A percentile compares a stretch with the other conserved stretches of the same genome.
phyloP scores from a whole-genome alignment of 2,888 invertebrate genomes.

The Sericinus montela region DNA sequence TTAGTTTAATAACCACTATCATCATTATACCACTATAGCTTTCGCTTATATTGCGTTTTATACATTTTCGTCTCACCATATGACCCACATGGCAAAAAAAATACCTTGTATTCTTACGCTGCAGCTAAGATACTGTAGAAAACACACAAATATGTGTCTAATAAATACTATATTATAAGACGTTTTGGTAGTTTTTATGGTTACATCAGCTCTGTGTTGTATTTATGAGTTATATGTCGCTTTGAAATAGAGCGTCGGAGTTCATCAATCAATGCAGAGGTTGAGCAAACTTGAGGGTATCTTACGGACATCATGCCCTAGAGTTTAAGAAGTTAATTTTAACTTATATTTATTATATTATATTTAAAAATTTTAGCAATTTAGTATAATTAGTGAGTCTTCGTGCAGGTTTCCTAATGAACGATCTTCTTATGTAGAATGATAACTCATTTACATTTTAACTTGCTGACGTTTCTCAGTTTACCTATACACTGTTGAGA shows the following conservation, averaged over 20 bases:
- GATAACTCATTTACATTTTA: slow-evolving; percentile 8
- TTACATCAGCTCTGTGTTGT: slow-evolving; percentile 8
- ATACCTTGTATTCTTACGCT: too few species aligned
- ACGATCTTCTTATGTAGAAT: too few species aligned
- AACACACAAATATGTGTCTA: too few species aligned
- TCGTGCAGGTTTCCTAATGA: not conserved
- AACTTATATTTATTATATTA: slow-evolving; percentile 2
- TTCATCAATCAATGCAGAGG: slow-evolving; percentile 17
- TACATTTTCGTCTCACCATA: too few species aligned
- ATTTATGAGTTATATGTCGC: not conserved
- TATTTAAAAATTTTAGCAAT: slow-evolving; percentile 3
- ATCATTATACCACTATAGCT: too few species aligned
- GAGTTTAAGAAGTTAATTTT: not conserved
- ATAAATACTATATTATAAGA: too few species aligned
- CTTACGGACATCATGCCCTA: slow-evolving; percentile 1
- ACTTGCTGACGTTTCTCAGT: slow-evolving; percentile 6
- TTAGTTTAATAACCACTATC: too few species aligned
- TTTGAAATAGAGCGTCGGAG: not conserved
- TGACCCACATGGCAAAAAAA: too few species aligned
- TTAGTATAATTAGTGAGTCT: not conserved
- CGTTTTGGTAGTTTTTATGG: not conserved
- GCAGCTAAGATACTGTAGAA: too few species aligned
- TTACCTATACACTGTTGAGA: slow-evolving; percentile 3
- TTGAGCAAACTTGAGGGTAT: slow-evolving; percentile 7
- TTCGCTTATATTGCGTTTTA: too few species aligned